A percentile compares a stretch with the other conserved stretches of the same genome.
Evolutionary conservation across 2,797 vertebrate species (phyloP).

Genomic region (Apogon talboti): DNA sequence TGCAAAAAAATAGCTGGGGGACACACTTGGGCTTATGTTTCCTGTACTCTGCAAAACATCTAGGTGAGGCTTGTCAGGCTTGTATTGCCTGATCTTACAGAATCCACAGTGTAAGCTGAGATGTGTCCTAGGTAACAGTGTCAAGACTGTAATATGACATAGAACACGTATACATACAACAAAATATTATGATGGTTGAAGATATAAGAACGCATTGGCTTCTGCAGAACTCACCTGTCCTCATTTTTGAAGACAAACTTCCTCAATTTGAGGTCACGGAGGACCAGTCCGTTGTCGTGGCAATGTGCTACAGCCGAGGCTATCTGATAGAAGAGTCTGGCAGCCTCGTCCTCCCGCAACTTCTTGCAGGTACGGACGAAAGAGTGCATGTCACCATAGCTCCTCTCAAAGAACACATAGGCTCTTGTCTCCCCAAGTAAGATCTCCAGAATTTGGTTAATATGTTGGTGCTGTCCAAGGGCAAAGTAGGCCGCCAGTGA

Average conservation of each 20-base stretch:
- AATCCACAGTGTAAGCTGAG: constrained; percentile 34
- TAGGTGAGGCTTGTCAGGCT: constrained; percentile 27
- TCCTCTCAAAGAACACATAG: constrained; percentile 97
- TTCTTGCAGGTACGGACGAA: constrained; percentile 99
- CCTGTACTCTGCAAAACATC: constrained; percentile 44
- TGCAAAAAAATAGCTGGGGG: constrained; percentile 33
- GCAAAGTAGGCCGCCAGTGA: constrained; percentile 97
- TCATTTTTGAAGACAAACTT: constrained; percentile 99
- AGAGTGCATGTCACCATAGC: constrained; percentile 99
- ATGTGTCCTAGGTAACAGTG: constrained; percentile 19
- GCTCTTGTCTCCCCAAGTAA: constrained; percentile 95
- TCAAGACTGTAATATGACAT: constrained; percentile 20
- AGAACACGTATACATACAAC: not conserved
- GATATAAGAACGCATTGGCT: not conserved
- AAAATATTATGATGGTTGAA: not conserved
- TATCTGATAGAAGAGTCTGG: constrained; percentile 97
- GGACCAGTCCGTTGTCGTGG: constrained; percentile 96
- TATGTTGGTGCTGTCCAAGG: constrained; percentile 94
- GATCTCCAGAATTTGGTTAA: constrained; percentile 98
- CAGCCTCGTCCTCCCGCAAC: constrained; percentile 97
- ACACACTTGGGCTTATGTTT: constrained; percentile 51
- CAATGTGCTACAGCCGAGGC: constrained; percentile 97
- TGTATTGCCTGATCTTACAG: constrained; percentile 46
- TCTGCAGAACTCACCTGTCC: constrained; percentile 88
- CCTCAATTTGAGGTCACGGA: constrained; percentile 96